A percentile compares a stretch with the other conserved stretches of the same genome.
These are phyloP conservation scores for Gonatopus flavifemur DNA, from an alignment of 1,140 invertebrate genomes.

Conservation along the genomic window DNA sequence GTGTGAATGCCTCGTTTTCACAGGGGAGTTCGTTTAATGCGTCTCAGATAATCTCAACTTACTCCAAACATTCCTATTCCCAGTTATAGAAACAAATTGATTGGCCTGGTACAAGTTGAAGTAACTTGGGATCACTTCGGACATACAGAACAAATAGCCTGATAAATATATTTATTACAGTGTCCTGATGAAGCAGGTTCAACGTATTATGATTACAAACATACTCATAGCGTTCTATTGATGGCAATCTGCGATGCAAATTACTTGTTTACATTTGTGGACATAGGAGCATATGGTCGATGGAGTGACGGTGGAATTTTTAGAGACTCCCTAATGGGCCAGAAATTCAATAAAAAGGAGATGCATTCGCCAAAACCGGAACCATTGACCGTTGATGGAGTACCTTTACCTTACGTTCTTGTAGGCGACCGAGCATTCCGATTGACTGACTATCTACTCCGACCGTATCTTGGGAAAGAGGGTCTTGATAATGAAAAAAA, in stretches of 20 bases:
- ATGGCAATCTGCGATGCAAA: background rate
- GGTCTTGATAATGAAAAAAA: too few relatives aligned
- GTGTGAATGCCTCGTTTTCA: too few relatives aligned
- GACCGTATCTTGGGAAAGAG: background rate
- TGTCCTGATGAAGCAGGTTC: background rate
- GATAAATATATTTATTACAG: too few relatives aligned
- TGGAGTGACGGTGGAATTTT: background rate
- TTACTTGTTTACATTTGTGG: background rate
- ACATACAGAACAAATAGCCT: too few relatives aligned
- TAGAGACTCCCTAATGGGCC: background rate
- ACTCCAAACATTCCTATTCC: too few relatives aligned
- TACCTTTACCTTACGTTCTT: background rate
- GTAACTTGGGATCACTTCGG: too few relatives aligned
- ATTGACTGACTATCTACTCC: background rate
- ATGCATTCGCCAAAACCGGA: background rate
- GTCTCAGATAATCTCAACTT: too few relatives aligned
- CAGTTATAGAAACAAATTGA: too few relatives aligned
- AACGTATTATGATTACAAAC: background rate
- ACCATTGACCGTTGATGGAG: background rate
- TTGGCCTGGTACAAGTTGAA: too few relatives aligned
- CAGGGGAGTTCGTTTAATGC: too few relatives aligned
- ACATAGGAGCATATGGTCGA: background rate
- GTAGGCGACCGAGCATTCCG: background rate
- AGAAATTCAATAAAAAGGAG: background rate
- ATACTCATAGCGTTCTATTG: background rate